A percentile compares a stretch with the other conserved stretches of the same genome.
Evolutionary conservation across 2,888 invertebrate species (phyloP).

Genomic region (Parthenolecanium corni): DNA sequence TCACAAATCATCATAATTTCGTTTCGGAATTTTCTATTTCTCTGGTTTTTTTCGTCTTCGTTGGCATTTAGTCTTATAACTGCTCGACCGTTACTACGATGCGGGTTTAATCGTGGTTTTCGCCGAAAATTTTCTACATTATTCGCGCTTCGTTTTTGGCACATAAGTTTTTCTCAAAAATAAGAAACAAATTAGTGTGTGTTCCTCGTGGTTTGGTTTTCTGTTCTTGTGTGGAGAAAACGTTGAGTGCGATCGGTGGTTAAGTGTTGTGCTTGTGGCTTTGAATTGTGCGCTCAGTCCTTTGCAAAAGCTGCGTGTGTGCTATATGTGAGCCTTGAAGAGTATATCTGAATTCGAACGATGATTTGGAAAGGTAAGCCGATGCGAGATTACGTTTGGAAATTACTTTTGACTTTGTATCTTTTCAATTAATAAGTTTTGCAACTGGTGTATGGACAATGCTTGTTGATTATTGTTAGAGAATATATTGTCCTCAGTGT

Average conservation of each 20-base stretch:
- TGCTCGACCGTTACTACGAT: constrained; percentile 13
- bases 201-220: not conserved
- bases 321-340: no score
- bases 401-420: no score
- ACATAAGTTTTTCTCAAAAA: not conserved
- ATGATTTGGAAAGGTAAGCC: constrained; percentile 8
- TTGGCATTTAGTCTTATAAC: constrained; percentile 20
- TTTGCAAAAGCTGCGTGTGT: no score
- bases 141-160: not conserved
- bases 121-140: constrained; percentile 1
- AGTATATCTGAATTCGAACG: not conserved
- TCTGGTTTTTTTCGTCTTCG: no score
- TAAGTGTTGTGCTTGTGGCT: no score
- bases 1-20: not conserved
- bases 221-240: not conserved
- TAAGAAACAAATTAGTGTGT: not conserved
- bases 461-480: no score
- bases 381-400: not conserved
- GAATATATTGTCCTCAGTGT: no score
- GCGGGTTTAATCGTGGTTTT: not conserved
- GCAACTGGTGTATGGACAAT: no score
- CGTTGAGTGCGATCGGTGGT: no score
- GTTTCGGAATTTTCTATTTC: constrained; percentile 7
- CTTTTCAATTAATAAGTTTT: no score
- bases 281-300: no score